Evolutionary conservation across 2,888 invertebrate species (phyloP).

Genomic region (Hydroisotoma schaefferi): DNA sequence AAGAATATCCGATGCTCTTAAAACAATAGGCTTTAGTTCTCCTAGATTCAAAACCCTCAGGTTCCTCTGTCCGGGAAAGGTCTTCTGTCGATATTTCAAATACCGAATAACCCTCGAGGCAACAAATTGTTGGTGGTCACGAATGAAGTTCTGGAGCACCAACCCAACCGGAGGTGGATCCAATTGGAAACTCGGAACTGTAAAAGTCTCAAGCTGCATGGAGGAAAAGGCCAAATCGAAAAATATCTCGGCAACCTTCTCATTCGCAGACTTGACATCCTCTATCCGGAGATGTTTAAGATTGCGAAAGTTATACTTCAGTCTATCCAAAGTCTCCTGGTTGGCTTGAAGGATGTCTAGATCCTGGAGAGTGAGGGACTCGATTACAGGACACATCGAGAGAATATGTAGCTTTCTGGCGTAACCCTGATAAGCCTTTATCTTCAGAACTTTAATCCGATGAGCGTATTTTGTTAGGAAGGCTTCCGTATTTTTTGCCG

Average conservation of each 20-base stretch:
- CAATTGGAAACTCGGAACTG: no score
- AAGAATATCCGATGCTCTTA: no score
- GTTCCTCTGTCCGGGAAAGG: no score
- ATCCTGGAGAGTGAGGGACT: neutral
- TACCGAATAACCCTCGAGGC: no score
- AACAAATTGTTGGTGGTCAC: no score
- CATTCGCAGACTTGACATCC: neutral
- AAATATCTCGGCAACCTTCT: neutral
- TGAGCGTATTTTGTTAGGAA: conserved; percentile 3
- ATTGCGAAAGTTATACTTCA: neutral
- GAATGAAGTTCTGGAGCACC: no score
- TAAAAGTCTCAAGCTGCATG: no score
- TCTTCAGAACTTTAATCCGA: conserved; percentile 1
- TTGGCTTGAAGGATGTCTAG: neutral
- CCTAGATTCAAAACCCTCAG: no score
- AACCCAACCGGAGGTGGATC: no score
- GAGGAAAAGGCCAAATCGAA: no score
- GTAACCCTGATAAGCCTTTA: conserved; percentile 3
- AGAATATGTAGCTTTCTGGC: neutral
- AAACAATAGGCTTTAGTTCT: no score
- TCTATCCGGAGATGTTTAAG: neutral
- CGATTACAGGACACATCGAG: neutral
- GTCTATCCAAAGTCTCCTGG: neutral
- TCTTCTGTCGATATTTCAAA: no score
- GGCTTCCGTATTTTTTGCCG: neutral